Conservation (phyloP, 2,888 invertebrate genomes). For the Caradrina clavipalpis region DNA sequence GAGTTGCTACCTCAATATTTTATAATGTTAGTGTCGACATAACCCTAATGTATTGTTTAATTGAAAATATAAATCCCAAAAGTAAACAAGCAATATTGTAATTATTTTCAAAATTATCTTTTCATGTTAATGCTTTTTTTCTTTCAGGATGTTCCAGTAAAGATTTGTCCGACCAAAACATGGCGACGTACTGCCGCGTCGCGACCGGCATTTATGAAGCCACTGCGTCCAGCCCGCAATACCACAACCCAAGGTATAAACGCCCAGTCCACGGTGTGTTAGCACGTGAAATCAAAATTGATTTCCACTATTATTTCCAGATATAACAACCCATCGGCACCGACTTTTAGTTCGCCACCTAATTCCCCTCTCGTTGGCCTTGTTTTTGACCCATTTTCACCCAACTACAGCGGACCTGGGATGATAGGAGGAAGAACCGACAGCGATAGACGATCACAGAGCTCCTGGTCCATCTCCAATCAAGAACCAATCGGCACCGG, state of each 20-base stretch:
- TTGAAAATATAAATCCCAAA: too few species aligned
- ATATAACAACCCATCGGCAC: slow-evolving; percentile 83
- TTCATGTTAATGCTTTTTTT: slow-evolving; percentile 10
- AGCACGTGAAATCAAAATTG: slow-evolving; percentile 49
- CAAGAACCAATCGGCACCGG: slow-evolving; percentile 89
- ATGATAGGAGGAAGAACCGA: slow-evolving; percentile 79
- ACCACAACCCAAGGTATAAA: slow-evolving; percentile 81
- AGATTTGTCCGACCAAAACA: slow-evolving; percentile 81
- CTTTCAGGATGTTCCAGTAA: slow-evolving; percentile 80
- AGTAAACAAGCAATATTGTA: too few species aligned
- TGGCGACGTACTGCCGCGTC: slow-evolving; percentile 83
- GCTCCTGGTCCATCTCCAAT: slow-evolving; percentile 81
- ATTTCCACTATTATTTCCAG: slow-evolving; percentile 75
- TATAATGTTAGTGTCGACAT: too few species aligned
- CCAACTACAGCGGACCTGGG: slow-evolving; percentile 80
- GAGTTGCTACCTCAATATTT: too few species aligned
- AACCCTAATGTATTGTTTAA: too few species aligned
- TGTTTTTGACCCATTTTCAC: slow-evolving; percentile 85
- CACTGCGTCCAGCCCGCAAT: slow-evolving; percentile 81
- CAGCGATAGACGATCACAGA: slow-evolving; percentile 83
- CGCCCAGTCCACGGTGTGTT: slow-evolving; percentile 41
- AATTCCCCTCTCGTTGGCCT: slow-evolving; percentile 87
- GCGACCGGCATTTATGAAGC: slow-evolving; percentile 84
- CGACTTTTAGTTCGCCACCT: slow-evolving; percentile 87
- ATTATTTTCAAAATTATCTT: neutral